Percentiles rank a stretch among this genome's conserved stretches.
Conservation (phyloP, 2,113 vertebrate species). For the Archilochus colubris region DNA sequence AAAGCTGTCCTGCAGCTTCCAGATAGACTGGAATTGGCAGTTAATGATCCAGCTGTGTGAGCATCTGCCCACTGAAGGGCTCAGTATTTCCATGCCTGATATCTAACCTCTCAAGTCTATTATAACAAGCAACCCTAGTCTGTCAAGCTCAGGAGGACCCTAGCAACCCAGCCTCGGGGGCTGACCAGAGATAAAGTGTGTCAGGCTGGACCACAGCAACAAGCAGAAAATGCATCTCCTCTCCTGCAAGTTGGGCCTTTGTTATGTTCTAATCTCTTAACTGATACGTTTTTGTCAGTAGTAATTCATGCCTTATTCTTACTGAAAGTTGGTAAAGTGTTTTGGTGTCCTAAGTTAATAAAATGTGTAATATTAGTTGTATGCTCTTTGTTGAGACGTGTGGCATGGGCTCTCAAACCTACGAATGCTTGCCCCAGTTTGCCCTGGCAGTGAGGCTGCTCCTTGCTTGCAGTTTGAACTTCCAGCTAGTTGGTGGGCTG, state of each 20-base stretch:
- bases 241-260: neutral
- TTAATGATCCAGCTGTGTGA: neutral
- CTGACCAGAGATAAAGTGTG: neutral
- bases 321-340: neutral
- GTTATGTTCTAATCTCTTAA: neutral
- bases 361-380: neutral
- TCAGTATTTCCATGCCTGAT: neutral
- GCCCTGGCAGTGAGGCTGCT: neutral
- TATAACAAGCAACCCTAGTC: neutral
- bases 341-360: constrained; percentile 22
- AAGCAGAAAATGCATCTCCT: neutral
- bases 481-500: neutral
- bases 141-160: neutral
- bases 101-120: neutral
- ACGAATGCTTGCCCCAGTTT: fast-evolving
- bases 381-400: neutral
- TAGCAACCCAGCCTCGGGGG: neutral
- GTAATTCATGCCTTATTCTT: neutral
- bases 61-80: neutral
- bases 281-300: neutral
- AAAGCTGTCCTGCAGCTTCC: neutral
- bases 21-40: neutral
- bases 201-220: neutral
- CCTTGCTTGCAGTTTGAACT: neutral
- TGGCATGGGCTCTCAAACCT: neutral